These are phyloP conservation scores for Engystomops pustulosus DNA, from an alignment of 2,113 vertebrate genomes.

Conservation along the genomic window DNA sequence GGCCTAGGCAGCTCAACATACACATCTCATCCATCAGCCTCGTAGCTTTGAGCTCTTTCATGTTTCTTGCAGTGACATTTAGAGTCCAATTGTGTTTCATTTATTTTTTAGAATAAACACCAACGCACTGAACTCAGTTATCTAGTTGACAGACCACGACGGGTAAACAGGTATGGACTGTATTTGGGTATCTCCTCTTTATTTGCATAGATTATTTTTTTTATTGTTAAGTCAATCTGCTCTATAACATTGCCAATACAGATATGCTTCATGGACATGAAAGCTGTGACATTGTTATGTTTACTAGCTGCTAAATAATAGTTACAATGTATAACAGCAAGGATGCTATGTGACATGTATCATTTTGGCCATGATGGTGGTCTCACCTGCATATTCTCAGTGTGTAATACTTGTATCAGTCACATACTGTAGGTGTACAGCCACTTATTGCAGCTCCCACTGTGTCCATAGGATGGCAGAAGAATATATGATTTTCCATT, in stretches of 20 bases:
- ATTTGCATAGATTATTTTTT: background rate
- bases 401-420: background rate
- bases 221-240: background rate
- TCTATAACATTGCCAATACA: background rate
- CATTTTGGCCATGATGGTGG: background rate
- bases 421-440: background rate
- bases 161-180: conserved; percentile 92
- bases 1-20: background rate
- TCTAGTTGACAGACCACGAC: conserved; percentile 95
- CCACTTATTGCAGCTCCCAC: conserved; percentile 70
- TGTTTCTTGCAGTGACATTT: conserved; percentile 54
- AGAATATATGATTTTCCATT: conserved; percentile 74
- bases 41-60: conserved; percentile 50
- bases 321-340: background rate
- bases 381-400: background rate
- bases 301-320: background rate
- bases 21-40: conserved; percentile 28
- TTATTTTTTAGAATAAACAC: conserved; percentile 91
- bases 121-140: conserved; percentile 97
- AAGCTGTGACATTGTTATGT: background rate
- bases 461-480: conserved; percentile 80
- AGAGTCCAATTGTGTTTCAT: conserved; percentile 65
- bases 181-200: conserved; percentile 15
- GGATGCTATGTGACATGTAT: background rate
- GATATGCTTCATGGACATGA: background rate